phyloP scores from a whole-genome alignment of 2,113 vertebrate genomes.

The Chionomys nivalis region DNA sequence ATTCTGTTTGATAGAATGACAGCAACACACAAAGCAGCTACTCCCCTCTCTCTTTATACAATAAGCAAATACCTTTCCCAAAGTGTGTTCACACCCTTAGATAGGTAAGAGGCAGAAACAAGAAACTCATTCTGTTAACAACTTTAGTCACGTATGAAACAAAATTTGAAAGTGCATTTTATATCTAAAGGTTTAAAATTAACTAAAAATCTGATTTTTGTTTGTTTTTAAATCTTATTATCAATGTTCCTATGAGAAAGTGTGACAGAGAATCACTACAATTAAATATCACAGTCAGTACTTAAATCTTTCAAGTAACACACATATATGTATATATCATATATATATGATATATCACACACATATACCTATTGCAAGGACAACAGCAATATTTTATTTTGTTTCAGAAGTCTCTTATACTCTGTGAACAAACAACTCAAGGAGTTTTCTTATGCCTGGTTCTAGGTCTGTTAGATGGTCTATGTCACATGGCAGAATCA shows the following conservation, averaged over 20 bases:
- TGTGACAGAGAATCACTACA: neutral
- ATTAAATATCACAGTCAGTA: neutral
- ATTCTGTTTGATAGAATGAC: slow-evolving; percentile 37
- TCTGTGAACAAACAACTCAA: neutral
- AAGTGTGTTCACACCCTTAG: neutral
- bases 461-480: neutral
- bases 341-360: no score
- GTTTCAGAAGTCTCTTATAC: neutral
- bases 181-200: neutral
- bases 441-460: neutral
- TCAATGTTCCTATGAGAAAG: neutral
- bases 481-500: no score
- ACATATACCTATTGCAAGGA: neutral
- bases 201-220: neutral
- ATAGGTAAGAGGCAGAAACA: neutral
- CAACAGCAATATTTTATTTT: neutral
- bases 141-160: neutral
- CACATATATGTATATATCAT: no score
- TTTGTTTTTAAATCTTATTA: neutral
- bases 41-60: neutral
- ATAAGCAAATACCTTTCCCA: neutral
- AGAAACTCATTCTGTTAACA: neutral
- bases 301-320: neutral
- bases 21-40: neutral
- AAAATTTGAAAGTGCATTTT: neutral